phyloP scores from a whole-genome alignment of 2,888 invertebrate genomes.

The Macaria liturata region DNA sequence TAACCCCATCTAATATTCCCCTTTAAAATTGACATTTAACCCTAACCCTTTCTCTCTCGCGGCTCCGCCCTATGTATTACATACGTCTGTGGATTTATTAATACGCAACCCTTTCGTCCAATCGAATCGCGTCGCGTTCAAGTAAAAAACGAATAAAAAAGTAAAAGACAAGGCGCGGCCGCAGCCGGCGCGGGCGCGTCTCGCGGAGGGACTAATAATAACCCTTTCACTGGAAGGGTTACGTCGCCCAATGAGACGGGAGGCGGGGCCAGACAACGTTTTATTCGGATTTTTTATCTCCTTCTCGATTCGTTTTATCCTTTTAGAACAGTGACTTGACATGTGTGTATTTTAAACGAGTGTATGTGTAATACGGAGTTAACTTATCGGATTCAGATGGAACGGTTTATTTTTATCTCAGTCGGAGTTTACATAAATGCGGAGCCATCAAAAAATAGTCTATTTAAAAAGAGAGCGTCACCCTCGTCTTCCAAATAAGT shows the following conservation, averaged over 20 bases:
- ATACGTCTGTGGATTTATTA: slow-evolving; percentile 63
- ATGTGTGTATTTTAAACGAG: neutral
- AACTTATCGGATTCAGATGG: no score
- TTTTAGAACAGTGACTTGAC: neutral
- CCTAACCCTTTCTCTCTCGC: slow-evolving; percentile 66
- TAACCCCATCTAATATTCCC: slow-evolving; percentile 59
- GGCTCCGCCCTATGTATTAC: slow-evolving; percentile 56
- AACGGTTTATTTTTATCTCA: no score
- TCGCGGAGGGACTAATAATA: slow-evolving; percentile 70
- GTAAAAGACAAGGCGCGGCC: slow-evolving; percentile 64
- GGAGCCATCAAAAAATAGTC: no score
- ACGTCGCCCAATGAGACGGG: slow-evolving; percentile 68
- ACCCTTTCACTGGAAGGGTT: slow-evolving; percentile 77
- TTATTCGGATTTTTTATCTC: slow-evolving; percentile 24
- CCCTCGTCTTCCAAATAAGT: slow-evolving; percentile 14
- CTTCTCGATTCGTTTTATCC: neutral
- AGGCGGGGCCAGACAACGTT: slow-evolving; percentile 61
- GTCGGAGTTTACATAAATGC: no score
- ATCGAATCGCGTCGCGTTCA: slow-evolving; percentile 55
- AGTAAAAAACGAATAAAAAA: slow-evolving; percentile 75
- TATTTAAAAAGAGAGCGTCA: neutral
- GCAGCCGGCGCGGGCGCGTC: slow-evolving; percentile 62
- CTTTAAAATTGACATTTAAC: slow-evolving; percentile 51
- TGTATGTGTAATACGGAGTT: no score
- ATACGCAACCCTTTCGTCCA: slow-evolving; percentile 75